phyloP scores from a whole-genome alignment of 2,113 vertebrate species.

The Synodontis membranacea region DNA sequence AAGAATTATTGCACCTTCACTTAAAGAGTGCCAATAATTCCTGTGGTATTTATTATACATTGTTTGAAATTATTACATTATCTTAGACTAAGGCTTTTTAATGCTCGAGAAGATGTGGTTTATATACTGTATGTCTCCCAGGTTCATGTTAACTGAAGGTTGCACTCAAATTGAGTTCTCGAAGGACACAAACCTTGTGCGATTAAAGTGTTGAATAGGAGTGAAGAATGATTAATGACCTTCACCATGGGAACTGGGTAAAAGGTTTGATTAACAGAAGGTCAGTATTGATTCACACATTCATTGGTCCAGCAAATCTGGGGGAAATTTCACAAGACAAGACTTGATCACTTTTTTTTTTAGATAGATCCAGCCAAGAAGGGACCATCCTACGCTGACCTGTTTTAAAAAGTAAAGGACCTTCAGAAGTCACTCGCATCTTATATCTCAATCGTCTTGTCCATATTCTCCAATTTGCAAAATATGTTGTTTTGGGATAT shows the following conservation, averaged over 20 bases:
- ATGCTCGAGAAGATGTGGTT: background rate
- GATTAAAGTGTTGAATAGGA: slow-evolving; percentile 2
- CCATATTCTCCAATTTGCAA: background rate
- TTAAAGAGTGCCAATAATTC: background rate
- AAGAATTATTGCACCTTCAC: background rate
- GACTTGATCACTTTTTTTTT: background rate
- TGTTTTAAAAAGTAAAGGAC: background rate
- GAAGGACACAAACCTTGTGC: background rate
- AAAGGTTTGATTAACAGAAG: slow-evolving; percentile 15
- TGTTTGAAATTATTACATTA: background rate
- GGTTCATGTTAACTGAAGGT: slow-evolving; percentile 2
- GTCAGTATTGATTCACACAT: background rate
- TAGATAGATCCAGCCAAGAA: background rate
- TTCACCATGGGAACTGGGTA: background rate
- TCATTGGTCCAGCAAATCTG: background rate
- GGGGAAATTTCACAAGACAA: background rate
- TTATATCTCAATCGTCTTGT: background rate
- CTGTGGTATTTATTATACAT: background rate
- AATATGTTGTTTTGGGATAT: background rate
- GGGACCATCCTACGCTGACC: background rate
- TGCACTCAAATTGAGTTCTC: background rate
- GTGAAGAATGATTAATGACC: slow-evolving; percentile 1
- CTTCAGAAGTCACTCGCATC: background rate
- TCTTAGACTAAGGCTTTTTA: background rate
- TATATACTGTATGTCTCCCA: background rate